These are phyloP conservation scores for Orchestes rusci DNA, from an alignment of 2,888 invertebrate genomes.

Conservation along the genomic window DNA sequence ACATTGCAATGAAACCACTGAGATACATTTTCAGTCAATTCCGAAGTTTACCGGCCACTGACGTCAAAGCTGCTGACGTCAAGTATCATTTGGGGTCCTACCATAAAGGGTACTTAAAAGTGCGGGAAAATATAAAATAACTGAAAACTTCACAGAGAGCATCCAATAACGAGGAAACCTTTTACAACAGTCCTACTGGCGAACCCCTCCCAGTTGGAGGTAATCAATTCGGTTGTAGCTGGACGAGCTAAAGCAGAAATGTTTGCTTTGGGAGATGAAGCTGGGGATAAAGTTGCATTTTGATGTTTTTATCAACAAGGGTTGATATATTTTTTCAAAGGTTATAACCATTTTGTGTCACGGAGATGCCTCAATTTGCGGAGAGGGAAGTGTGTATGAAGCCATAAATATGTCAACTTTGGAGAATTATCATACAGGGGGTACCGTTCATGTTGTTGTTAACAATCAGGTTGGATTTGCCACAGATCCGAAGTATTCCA, in stretches of 20 bases:
- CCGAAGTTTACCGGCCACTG: constrained; percentile 82
- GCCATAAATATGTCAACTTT: constrained; percentile 91
- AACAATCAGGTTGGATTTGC: constrained; percentile 98
- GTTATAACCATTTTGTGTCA: constrained; percentile 90
- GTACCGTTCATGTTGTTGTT: constrained; percentile 87
- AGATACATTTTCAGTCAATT: constrained; percentile 87
- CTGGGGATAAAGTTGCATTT: constrained; percentile 86
- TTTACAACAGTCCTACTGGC: constrained; percentile 81
- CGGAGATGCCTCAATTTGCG: constrained; percentile 92
- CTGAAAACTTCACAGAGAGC: too few species aligned
- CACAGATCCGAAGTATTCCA: constrained; percentile 76
- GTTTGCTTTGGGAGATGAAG: constrained; percentile 85
- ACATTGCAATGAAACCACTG: constrained; percentile 84
- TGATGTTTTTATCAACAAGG: too few species aligned
- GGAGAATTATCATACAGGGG: constrained; percentile 88
- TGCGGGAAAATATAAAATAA: not conserved
- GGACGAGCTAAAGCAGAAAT: constrained; percentile 93
- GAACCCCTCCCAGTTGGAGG: constrained; percentile 89
- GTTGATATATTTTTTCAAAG: constrained; percentile 45
- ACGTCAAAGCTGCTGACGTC: constrained; percentile 84
- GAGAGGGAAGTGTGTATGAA: constrained; percentile 93
- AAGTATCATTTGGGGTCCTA: constrained; percentile 87
- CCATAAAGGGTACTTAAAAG: constrained; percentile 60
- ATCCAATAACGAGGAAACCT: constrained; percentile 85
- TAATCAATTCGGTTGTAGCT: constrained; percentile 87